phyloP scores from a whole-genome alignment of 2,113 vertebrate species.

The Rhombomys opimus region DNA sequence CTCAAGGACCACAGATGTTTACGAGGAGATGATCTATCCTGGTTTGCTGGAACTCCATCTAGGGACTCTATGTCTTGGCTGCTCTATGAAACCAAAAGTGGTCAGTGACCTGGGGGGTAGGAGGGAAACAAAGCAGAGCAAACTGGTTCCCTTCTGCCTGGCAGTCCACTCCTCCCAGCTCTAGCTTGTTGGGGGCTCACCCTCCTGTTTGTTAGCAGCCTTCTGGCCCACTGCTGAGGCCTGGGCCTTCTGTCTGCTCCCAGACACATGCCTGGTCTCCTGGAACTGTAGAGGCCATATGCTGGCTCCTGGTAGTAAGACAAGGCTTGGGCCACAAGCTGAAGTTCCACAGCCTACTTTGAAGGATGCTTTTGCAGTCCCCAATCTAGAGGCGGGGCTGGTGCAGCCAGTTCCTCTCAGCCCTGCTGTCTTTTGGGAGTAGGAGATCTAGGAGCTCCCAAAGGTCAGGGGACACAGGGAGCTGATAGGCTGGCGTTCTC shows the following conservation, averaged over 20 bases:
- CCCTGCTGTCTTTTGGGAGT: background rate
- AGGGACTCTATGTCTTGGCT: background rate
- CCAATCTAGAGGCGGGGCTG: accelerated
- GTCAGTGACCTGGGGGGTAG: background rate
- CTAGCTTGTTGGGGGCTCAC: background rate
- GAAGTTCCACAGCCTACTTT: background rate
- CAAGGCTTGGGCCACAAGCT: background rate
- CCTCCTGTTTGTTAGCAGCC: background rate
- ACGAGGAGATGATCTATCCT: background rate
- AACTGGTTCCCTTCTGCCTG: background rate
- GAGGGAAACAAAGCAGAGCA: background rate
- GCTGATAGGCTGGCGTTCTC: background rate
- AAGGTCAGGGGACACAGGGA: background rate
- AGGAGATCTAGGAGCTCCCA: background rate
- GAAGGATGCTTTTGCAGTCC: background rate
- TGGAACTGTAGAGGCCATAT: background rate
- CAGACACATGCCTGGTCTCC: background rate
- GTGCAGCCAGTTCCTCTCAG: no score
- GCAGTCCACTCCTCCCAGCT: background rate
- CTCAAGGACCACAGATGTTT: background rate
- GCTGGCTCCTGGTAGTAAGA: no score
- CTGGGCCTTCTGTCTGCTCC: background rate
- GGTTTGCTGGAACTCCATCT: background rate
- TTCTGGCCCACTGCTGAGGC: background rate
- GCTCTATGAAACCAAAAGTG: background rate